Evolutionary conservation across 2,113 vertebrate genomes (phyloP).

Genomic region (Gnathonemus longibarbis): DNA sequence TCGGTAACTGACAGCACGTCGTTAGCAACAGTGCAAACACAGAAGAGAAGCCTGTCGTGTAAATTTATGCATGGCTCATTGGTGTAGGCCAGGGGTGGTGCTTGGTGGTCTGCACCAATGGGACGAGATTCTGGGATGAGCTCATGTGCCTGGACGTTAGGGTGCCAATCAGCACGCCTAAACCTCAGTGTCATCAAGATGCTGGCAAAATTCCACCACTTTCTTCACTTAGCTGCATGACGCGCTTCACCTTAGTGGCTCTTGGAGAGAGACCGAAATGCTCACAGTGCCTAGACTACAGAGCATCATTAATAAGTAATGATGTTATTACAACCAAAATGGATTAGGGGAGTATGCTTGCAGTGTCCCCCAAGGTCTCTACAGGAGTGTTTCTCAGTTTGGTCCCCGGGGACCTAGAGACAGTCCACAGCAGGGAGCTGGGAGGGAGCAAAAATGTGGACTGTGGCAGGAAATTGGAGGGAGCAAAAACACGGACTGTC

Average conservation of each 20-base stretch:
- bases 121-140: background rate
- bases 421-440: background rate
- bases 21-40: background rate
- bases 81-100: background rate
- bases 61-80: background rate
- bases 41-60: background rate
- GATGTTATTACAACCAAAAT: background rate
- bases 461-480: background rate
- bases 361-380: background rate
- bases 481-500: background rate
- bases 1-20: background rate
- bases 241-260: background rate
- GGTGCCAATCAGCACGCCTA: background rate
- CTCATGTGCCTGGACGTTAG: background rate
- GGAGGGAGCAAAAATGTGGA: background rate
- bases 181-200: background rate
- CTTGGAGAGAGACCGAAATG: background rate
- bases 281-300: background rate
- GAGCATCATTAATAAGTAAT: background rate
- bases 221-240: background rate
- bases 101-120: background rate
- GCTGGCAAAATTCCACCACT: background rate
- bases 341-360: background rate
- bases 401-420: background rate
- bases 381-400: background rate